A percentile compares a stretch with the other conserved stretches of the same genome.
phyloP scores from a whole-genome alignment of 23 tunicate species.

The Oikopleura dioica region DNA sequence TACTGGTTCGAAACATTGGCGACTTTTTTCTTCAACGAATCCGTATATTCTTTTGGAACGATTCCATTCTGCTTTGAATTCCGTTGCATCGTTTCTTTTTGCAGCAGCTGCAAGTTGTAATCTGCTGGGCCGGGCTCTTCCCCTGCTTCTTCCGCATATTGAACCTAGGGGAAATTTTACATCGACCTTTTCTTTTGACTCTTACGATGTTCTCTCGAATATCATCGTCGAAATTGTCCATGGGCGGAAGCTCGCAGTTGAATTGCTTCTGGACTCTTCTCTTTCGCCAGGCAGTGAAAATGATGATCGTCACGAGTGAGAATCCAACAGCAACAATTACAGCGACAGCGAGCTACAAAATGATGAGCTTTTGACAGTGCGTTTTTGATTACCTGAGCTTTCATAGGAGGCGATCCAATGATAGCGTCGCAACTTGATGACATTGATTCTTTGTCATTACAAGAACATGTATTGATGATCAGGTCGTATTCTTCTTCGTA shows the following conservation, averaged over 20 bases:
- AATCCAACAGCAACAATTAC: not conserved
- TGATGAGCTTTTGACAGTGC: not conserved
- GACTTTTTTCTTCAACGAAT: not conserved
- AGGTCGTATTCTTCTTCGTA: not conserved
- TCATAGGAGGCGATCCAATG: not conserved
- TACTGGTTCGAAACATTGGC: not conserved
- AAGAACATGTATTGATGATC: not conserved
- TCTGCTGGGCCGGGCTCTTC: not conserved
- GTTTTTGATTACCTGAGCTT: not conserved
- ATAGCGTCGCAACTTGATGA: not conserved
- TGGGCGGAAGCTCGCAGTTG: not conserved
- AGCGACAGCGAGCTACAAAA: not conserved
- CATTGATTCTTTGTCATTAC: not conserved
- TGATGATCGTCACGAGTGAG: not conserved
- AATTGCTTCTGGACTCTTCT: not conserved
- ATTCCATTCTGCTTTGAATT: not conserved
- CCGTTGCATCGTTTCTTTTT: not conserved
- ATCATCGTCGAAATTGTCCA: not conserved
- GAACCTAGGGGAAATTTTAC: not conserved
- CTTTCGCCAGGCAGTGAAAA: not conserved
- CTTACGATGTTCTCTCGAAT: not conserved
- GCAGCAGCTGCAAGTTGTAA: not conserved
- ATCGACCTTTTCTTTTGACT: not conserved
- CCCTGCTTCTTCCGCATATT: not conserved
- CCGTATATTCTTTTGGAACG: not conserved